Evolutionary conservation across 2,113 vertebrate genomes (phyloP).

Genomic region (Cavia porcellus): DNA sequence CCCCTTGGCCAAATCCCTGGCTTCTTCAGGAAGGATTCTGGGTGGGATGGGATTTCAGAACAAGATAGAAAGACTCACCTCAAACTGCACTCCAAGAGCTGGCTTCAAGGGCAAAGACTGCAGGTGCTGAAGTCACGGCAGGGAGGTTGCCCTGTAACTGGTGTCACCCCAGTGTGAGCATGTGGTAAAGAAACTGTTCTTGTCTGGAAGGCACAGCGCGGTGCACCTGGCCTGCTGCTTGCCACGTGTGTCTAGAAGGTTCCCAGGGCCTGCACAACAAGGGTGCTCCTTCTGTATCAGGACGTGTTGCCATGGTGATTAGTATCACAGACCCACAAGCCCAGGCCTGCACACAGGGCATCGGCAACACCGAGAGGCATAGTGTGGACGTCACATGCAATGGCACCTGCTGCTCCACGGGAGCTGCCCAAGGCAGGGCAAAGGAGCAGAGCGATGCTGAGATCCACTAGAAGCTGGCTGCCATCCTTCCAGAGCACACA

Average conservation of each 20-base stretch:
- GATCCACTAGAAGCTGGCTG: fast-evolving
- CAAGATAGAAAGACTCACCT: conserved; percentile 32
- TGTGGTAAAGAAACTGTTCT: neutral
- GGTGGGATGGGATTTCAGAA: conserved; percentile 61
- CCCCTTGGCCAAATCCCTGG: neutral
- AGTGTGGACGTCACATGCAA: too few relatives aligned
- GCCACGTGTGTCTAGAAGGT: fast-evolving
- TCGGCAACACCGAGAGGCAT: fast-evolving
- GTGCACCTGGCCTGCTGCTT: neutral
- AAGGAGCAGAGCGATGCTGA: fast-evolving
- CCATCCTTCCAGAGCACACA: neutral
- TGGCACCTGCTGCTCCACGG: fast-evolving
- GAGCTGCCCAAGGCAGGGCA: fast-evolving
- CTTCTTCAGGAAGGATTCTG: conserved; percentile 47
- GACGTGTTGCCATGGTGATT: neutral
- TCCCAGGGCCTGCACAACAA: neutral
- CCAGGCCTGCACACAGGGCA: neutral
- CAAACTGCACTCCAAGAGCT: neutral
- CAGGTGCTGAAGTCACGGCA: neutral
- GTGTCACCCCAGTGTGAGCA: neutral
- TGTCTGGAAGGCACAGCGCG: neutral
- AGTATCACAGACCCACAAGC: neutral
- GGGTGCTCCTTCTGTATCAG: neutral
- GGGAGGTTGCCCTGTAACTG: neutral
- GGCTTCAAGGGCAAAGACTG: conserved; percentile 24